Percentiles rank a stretch among this genome's conserved stretches.
Conservation (phyloP, 2,888 invertebrate species). For the Plutella xylostella region DNA sequence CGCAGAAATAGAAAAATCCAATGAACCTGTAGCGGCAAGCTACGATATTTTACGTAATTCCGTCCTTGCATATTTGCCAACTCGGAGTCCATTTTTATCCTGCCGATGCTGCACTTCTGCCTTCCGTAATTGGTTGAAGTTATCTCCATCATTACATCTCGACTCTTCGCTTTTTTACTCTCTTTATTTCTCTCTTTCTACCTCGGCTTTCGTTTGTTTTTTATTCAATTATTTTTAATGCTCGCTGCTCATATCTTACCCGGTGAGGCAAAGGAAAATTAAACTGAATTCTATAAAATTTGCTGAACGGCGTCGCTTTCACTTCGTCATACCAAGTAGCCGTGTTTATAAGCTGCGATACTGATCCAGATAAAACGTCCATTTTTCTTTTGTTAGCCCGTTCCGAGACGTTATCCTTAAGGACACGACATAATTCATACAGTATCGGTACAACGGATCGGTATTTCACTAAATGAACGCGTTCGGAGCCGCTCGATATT, state of each 20-base stretch:
- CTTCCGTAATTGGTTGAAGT: slow-evolving; percentile 64
- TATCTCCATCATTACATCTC: slow-evolving; percentile 68
- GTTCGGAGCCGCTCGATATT: slow-evolving; percentile 43
- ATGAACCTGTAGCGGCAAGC: slow-evolving; percentile 26
- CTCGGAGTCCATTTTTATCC: slow-evolving; percentile 52
- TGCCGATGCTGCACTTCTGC: slow-evolving; percentile 59
- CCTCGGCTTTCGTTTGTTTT: slow-evolving; percentile 58
- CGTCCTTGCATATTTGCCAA: slow-evolving; percentile 47
- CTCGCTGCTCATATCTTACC: slow-evolving; percentile 29
- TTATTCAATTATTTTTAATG: slow-evolving; percentile 62
- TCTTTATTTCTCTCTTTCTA: slow-evolving; percentile 53
- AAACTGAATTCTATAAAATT: slow-evolving; percentile 1
- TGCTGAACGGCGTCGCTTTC: slow-evolving; percentile 11
- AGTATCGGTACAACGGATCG: slow-evolving; percentile 54
- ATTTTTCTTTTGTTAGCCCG: slow-evolving; percentile 40
- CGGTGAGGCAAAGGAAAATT: slow-evolving; percentile 15
- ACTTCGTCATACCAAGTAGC: slow-evolving; percentile 2
- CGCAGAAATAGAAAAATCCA: slow-evolving; percentile 15
- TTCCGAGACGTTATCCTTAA: slow-evolving; percentile 42
- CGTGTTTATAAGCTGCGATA: slow-evolving; percentile 1
- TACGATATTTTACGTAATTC: slow-evolving; percentile 36
- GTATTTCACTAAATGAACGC: slow-evolving; percentile 67
- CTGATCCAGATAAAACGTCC: slow-evolving; percentile 35
- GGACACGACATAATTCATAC: slow-evolving; percentile 56
- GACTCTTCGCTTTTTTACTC: slow-evolving; percentile 50